Evolutionary conservation across 2,113 vertebrate genomes (phyloP), one percentile per base, ranked within the genome.

Genomic region (Pedionomus torquatus): DNA sequence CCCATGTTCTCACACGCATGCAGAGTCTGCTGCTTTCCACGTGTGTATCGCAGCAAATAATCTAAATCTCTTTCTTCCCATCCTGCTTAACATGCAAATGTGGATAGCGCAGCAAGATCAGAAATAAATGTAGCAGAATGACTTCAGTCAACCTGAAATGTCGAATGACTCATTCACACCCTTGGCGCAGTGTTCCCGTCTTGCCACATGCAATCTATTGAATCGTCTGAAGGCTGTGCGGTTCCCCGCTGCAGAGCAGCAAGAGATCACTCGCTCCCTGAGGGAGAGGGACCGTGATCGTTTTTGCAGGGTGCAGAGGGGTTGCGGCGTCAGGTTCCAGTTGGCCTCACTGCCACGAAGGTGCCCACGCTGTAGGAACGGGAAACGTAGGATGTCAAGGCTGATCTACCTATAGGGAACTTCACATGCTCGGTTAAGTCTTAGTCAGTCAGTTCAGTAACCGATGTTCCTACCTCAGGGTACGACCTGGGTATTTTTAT

Each of bases 131-230:
- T 79, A 93, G 76, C 96, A 96, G 83, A 97, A 95, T 93, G 13
- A 95, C 95, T 97, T 96, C 96, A 97, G 97, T 97, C 97, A 98
- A 98, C 96, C 97, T 95, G 97, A 98, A 97, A 98, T 98, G 96
- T 86, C 87, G 6, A 83, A 83, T 98, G 98, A 98, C 96, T 98
- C 98, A 98, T 97, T 97, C 95, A 64, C 86, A 96, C 60, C 93
- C 97, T 98, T 94, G 95, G 94, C 91, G 13, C 71, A 66, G 91
- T 39, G 89, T 93, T 98, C 92, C 89, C 87, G 82, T 89, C 90
- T 90, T 97, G 96, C 71, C 68, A 54, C 95, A 88, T 88, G 68
- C 68, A 79, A 94, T 97, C 95, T 97, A 95, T 89, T 39, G 89
- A 95, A 48, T 26, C 49, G 79, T 70, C 88, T 94, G 69, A 66